phyloP scores from a whole-genome alignment of 2,888 invertebrate genomes.

The Papilio gigon region DNA sequence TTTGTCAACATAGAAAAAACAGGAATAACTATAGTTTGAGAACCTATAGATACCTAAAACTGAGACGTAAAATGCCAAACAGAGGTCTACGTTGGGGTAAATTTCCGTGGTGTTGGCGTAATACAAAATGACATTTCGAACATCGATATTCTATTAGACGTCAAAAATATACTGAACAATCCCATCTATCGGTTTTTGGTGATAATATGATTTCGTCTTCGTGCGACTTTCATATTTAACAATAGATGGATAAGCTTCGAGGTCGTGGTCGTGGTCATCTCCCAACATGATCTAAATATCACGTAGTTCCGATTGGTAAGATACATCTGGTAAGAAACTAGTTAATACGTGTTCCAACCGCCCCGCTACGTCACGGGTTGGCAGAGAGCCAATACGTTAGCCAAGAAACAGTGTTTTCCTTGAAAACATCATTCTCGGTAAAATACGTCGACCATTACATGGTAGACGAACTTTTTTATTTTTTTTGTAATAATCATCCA shows the following conservation, averaged over 20 bases:
- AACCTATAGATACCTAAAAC: too few species aligned
- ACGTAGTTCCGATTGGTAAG: not conserved
- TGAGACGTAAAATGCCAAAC: too few species aligned
- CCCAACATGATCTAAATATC: not conserved
- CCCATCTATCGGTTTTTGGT: too few species aligned
- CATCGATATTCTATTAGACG: too few species aligned
- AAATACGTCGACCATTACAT: conserved; percentile 49
- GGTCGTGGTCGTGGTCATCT: not conserved
- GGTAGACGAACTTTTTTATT: conserved; percentile 32
- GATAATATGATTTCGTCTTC: too few species aligned
- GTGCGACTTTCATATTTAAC: not conserved
- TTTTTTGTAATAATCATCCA: conserved; percentile 21
- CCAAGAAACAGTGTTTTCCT: conserved; percentile 50
- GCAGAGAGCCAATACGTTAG: conserved; percentile 33
- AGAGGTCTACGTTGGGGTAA: too few species aligned
- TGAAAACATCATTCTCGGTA: conserved; percentile 56
- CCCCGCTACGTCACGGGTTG: conserved; percentile 7
- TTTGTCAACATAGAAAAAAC: too few species aligned
- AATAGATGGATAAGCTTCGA: not conserved
- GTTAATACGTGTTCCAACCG: conserved; percentile 21
- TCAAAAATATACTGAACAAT: too few species aligned
- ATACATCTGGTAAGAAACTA: conserved; percentile 18
- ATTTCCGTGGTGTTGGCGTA: too few species aligned
- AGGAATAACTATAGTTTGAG: too few species aligned
- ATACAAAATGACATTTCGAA: too few species aligned